These are phyloP conservation scores for Sacculina carcini DNA, from an alignment of 2,888 invertebrate species.

Conservation along the genomic window DNA sequence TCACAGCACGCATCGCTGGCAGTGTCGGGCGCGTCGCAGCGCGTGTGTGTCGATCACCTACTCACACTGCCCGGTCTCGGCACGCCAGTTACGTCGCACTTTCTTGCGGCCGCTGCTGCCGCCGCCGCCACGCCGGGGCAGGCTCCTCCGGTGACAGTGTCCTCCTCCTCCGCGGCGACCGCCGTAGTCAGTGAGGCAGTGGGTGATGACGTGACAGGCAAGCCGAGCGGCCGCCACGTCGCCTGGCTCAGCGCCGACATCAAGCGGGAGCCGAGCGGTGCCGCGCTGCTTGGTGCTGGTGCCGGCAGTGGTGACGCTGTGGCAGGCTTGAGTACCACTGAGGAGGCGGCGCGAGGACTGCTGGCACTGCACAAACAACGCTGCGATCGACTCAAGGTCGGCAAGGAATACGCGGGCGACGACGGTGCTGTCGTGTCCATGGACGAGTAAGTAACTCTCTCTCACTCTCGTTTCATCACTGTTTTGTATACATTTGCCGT, in stretches of 20 bases:
- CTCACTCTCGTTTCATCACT: too few species aligned
- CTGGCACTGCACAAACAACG: slow-evolving; percentile 3
- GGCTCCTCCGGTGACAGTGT: background rate
- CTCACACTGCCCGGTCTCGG: background rate
- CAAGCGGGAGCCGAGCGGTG: background rate
- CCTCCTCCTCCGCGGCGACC: too few species aligned
- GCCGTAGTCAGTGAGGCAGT: too few species aligned
- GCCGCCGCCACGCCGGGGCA: background rate
- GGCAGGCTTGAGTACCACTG: too few species aligned
- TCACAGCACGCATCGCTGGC: background rate
- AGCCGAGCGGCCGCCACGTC: too few species aligned
- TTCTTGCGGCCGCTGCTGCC: background rate
- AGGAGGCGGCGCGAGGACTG: slow-evolving; percentile 2
- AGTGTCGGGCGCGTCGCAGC: background rate
- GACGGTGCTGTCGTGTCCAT: background rate
- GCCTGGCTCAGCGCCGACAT: background rate
- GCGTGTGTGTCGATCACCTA: background rate
- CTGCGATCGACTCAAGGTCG: background rate
- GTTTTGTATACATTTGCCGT: too few species aligned
- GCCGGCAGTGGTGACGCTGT: too few species aligned
- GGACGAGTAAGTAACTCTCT: background rate
- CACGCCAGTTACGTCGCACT: background rate
- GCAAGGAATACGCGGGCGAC: too few species aligned
- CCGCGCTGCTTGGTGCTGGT: too few species aligned
- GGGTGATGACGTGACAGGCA: too few species aligned